phyloP scores from a whole-genome alignment of 2,888 invertebrate species.

The Spialia ferax region DNA sequence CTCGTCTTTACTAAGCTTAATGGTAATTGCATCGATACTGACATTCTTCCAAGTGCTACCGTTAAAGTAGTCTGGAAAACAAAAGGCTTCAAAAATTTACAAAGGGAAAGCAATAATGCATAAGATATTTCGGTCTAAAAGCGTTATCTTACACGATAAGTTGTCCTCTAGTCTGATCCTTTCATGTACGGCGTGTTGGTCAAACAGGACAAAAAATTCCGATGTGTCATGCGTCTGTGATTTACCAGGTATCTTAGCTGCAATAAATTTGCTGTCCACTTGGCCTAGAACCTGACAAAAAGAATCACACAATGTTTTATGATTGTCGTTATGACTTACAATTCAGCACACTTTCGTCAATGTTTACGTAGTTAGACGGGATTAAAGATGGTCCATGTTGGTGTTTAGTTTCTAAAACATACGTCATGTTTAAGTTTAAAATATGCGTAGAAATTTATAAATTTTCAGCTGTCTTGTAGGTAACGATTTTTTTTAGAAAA shows the following conservation, averaged over 20 bases:
- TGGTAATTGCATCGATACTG: slow-evolving; percentile 57
- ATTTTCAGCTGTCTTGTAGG: no score
- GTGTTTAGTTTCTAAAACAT: no score
- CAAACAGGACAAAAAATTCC: slow-evolving; percentile 89
- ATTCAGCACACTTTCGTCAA: no score
- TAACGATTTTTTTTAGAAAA: no score
- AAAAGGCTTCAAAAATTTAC: neutral
- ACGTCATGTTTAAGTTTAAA: no score
- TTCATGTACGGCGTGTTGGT: slow-evolving; percentile 96
- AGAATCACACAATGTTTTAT: neutral
- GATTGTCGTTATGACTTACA: neutral
- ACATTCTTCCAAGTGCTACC: slow-evolving; percentile 68
- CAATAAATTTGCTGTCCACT: slow-evolving; percentile 91
- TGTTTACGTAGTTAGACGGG: no score
- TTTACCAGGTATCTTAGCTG: slow-evolving; percentile 69
- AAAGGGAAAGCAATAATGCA: neutral
- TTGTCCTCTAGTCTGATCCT: slow-evolving; percentile 92
- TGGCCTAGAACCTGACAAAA: slow-evolving; percentile 89
- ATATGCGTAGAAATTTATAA: no score
- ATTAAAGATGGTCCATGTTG: no score
- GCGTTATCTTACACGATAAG: slow-evolving; percentile 78
- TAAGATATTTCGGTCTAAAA: neutral
- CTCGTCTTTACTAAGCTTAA: slow-evolving; percentile 76
- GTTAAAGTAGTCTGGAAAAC: slow-evolving; percentile 76
- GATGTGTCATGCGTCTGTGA: slow-evolving; percentile 61